Base-by-base conservation (phyloP, 2,888 invertebrate species). In the Monopis laevigella region DNA sequence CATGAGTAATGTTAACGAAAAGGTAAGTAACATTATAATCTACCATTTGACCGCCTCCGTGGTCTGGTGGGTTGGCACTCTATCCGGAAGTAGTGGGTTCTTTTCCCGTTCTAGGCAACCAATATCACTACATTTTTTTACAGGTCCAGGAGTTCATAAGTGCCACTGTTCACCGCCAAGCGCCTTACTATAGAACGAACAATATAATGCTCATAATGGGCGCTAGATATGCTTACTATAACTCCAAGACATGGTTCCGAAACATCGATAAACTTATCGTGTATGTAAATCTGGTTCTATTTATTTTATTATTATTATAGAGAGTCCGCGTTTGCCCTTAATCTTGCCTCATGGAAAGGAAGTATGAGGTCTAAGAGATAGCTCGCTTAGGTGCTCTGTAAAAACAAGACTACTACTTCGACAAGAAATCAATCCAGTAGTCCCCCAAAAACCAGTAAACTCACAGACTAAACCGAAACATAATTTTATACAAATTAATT, bases 201-300 rank as follows among this genome's bases (percentile, higher is more conserved):
- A 87, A 97, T 58, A 75, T 96, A 2, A 84, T 96, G 58, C 82
- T 96, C 21, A 87, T 96, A 3, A 96, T 96, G 95, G 96, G 96
- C 0, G 87, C 89, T 46, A 91, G 95, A 61, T 90, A 94, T 59
- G 87, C 89, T 44, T 97, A 92, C 65, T 88, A 88, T 57, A 84
- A 86, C 48, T 88, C 90, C 0, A 62, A 78, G 5, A 65, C 82
- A 51, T 94, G 93, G 90, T 97, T 87, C 66, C 83, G 82, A 40
- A 96, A 96, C 62, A 78, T 96, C 58, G 96, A 97, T 56, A 90
- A 88, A 54, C 77, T 97, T 1, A 95, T 97, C 47, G 73, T 82
- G 87, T 91, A 84, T 82, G 86, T 56, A 18, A n/a, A n/a, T n/a
- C n/a, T n/a, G n/a, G n/a, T n/a, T n/a, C 10, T 24, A 7, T 24